Conservation (phyloP, 2,797 vertebrate genomes). For the Cossypha heuglini region DNA sequence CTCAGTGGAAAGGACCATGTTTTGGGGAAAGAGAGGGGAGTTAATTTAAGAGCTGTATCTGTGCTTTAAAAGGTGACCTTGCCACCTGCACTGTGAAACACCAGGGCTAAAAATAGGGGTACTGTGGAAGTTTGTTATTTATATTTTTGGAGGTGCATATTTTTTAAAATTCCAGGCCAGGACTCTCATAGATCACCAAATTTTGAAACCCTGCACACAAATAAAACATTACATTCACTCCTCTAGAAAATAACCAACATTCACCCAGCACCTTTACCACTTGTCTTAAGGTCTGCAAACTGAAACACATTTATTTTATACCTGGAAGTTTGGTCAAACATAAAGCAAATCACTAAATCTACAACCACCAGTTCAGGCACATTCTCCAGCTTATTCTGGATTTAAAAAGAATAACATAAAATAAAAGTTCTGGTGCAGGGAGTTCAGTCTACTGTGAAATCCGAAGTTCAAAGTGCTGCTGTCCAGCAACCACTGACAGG, state of each 20-base stretch:
- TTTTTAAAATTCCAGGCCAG: background rate
- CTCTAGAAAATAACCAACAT: background rate
- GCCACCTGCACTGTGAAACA: background rate
- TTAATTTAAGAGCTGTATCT: accelerated
- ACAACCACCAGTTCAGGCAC: background rate
- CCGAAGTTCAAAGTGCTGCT: background rate
- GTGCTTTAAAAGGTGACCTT: background rate
- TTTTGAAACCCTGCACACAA: accelerated
- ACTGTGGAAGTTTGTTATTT: accelerated
- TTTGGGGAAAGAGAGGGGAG: background rate
- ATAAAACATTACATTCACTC: background rate
- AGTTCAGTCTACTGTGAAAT: background rate
- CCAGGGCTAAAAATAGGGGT: background rate
- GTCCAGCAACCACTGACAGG: background rate
- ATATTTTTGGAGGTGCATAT: background rate
- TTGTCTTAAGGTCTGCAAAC: background rate
- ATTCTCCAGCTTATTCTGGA: background rate
- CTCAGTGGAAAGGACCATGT: accelerated
- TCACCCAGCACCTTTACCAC: background rate
- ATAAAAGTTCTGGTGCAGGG: background rate
- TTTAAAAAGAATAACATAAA: background rate
- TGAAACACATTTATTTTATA: background rate
- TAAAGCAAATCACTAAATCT: background rate
- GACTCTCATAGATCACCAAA: background rate
- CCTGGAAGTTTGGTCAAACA: background rate